Base-by-base conservation (phyloP, 2,888 invertebrate genomes). In the Melinaea menophilus region DNA sequence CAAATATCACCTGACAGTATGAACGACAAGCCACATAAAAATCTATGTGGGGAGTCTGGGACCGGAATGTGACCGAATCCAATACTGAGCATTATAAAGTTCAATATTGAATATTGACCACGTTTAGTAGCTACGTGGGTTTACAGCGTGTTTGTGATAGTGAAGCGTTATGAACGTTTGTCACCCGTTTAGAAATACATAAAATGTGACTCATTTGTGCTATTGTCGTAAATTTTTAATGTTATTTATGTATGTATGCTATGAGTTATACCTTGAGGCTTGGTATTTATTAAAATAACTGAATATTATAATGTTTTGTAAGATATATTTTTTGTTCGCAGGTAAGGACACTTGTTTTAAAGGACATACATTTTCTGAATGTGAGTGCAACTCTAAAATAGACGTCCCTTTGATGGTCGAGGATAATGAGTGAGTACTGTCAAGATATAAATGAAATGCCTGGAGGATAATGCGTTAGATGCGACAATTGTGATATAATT, bases 1-100 rank as follows among this genome's bases (percentile, higher is more conserved):
- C 79, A 81, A 82, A 81, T 84, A 81, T 81, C 75, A 76, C 74
- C 73, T 78, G 79, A 80, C 80, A 75, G 72, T 73, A 73, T 71
- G 72, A 76, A 73, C 69, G 77, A 77, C 78, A 74, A 66, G 66
- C 67, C 73, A 75, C 77, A 81, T 82, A 79, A 79, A 80, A 83
- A 80, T 78, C 76, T 74, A 77, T 73, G 76, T 78, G 75, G 75
- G 73, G 71, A 74, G 74, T 72, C 69, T 65, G 63, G 55, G 37
- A 66, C 66, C 63, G 75, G 74, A 75, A 75, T 75, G 73, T 68
- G 70, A 74, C 72, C 67, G 72, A 75, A 73, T 69, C 71, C 71
- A 71, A 73, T 71, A 73, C 72, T 67, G 72, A 70, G 69, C 69
- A 73, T 71, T 73, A 72, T 73, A 72, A 70, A 73, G 63, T 69